Conservation (phyloP, 2,797 vertebrate species). For the Pterois miles region DNA sequence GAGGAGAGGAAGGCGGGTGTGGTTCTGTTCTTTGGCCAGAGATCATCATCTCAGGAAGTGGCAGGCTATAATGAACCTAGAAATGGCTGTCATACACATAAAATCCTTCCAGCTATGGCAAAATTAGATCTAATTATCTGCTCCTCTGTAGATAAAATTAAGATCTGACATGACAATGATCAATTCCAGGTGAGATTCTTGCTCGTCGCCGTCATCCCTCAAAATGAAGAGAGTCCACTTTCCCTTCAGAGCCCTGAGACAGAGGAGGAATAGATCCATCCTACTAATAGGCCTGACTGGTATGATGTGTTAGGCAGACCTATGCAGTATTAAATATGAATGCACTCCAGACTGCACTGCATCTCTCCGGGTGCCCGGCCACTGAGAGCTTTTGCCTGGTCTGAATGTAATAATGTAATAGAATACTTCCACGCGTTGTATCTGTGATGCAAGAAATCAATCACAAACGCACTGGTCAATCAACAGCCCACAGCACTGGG, state of each 20-base stretch:
- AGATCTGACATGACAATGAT: slow-evolving; percentile 75
- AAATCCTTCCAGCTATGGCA: slow-evolving; percentile 67
- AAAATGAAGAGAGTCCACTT: slow-evolving; percentile 53
- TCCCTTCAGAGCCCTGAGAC: slow-evolving; percentile 35
- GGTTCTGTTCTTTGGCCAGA: slow-evolving; percentile 22
- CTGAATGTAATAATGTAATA: slow-evolving; percentile 51
- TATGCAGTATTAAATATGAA: slow-evolving; percentile 77
- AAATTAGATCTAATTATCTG: slow-evolving; percentile 78
- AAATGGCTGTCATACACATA: slow-evolving; percentile 51
- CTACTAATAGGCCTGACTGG: slow-evolving; percentile 70
- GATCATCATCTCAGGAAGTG: slow-evolving; percentile 46
- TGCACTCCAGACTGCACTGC: slow-evolving; percentile 57
- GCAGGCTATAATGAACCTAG: slow-evolving; percentile 52
- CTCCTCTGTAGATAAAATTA: slow-evolving; percentile 65
- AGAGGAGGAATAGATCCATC: slow-evolving; percentile 66
- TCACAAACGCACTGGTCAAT: slow-evolving; percentile 62
- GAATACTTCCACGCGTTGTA: slow-evolving; percentile 62
- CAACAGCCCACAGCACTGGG: slow-evolving; percentile 46
- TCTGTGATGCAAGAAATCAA: slow-evolving; percentile 64
- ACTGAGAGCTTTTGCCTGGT: slow-evolving; percentile 51
- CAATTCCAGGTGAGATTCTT: slow-evolving; percentile 71
- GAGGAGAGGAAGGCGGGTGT: slow-evolving; percentile 18
- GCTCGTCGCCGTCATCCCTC: slow-evolving; percentile 59
- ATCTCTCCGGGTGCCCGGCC: slow-evolving; percentile 41
- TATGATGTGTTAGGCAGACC: slow-evolving; percentile 71